Evolutionary conservation across 2,888 invertebrate species (phyloP).

Genomic region (Temnothorax ravouxi): DNA sequence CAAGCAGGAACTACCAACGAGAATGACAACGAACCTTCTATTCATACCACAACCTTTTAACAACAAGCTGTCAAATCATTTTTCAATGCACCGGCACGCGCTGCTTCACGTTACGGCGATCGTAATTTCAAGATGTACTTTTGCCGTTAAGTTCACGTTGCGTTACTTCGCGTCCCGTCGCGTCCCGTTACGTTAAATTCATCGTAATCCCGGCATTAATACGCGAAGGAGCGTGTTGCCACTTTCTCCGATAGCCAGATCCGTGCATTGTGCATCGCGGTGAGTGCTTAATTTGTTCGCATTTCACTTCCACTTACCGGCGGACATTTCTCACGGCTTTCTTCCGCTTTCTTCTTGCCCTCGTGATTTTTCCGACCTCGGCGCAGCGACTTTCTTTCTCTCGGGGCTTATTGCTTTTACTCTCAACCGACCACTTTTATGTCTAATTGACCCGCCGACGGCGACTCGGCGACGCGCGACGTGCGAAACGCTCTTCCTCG

Average conservation of each 20-base stretch:
- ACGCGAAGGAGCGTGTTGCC: slow-evolving; percentile 1
- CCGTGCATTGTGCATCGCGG: slow-evolving; percentile 42
- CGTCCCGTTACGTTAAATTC: too few relatives aligned
- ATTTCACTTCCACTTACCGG: slow-evolving; percentile 73
- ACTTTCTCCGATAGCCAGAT: background rate
- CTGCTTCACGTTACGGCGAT: too few relatives aligned
- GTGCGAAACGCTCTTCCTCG: slow-evolving; percentile 68
- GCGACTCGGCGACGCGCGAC: slow-evolving; percentile 68
- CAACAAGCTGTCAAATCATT: too few relatives aligned
- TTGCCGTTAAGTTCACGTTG: too few relatives aligned
- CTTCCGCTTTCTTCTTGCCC: slow-evolving; percentile 15
- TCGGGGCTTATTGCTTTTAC: slow-evolving; percentile 17
- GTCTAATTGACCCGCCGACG: slow-evolving; percentile 73
- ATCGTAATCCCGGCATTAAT: too few relatives aligned
- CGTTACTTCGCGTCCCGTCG: too few relatives aligned
- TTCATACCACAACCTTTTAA: too few relatives aligned
- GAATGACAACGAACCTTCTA: too few relatives aligned
- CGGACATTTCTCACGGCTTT: slow-evolving; percentile 75
- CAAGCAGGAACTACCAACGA: too few relatives aligned
- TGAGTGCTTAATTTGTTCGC: slow-evolving; percentile 38
- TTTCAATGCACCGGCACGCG: too few relatives aligned
- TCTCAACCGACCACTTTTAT: slow-evolving; percentile 50
- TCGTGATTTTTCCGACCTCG: slow-evolving; percentile 41
- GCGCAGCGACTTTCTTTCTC: slow-evolving; percentile 21
- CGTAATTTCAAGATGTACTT: too few relatives aligned